Base-by-base conservation (phyloP, 2,888 invertebrate species). In the Macrosoma leucophasiata region DNA sequence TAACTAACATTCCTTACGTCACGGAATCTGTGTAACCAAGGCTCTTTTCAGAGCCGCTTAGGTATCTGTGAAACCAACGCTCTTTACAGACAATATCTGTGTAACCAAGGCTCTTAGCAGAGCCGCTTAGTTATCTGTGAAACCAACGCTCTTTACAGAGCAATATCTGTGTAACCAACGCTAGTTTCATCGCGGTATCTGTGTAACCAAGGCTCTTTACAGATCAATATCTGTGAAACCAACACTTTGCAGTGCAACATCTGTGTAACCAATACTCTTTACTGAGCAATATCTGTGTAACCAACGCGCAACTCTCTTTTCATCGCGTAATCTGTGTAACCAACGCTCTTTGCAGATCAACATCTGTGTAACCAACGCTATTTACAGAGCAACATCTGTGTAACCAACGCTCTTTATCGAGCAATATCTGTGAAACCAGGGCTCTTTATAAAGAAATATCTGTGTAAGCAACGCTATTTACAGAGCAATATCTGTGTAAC, bases 1-100 rank as follows among this genome's bases (percentile, higher is more conserved):
- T 37, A 40, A 39, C 36, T 31, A 32, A 15, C 6, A 29, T 9
- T 42, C 45, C n/a, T 42, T 31, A 30, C 39, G 15, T 37, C 38
- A 20, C 37, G 4, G n/a, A n/a, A 10, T 26, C 26, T 11, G 15
- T 26, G 26, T 17, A n/a, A n/a, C n/a, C n/a, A n/a, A n/a, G 28
- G 19, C 19, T 29, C 24, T 36, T 33, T 7, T 36, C 10, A 34
- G 28, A 22, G 20, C 39, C 15, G 12, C 22, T 3, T 12, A n/a
- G n/a, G n/a, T n/a, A 22, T 29, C 9, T 23, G 19, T 34, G 29
- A 19, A 29, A 29, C 25, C n/a, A 20, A 20, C 4, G 20, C 9
- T 28, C 21, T 25, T 20, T 7, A 12, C 20, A 20, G 29, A 20
- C 3, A 4, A 3, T 10, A 13, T 20, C n/a, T 20, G 13, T 25